These are phyloP conservation scores for Micrastur ruficollis DNA, from an alignment of 2,797 vertebrate genomes.

Conservation along the genomic window DNA sequence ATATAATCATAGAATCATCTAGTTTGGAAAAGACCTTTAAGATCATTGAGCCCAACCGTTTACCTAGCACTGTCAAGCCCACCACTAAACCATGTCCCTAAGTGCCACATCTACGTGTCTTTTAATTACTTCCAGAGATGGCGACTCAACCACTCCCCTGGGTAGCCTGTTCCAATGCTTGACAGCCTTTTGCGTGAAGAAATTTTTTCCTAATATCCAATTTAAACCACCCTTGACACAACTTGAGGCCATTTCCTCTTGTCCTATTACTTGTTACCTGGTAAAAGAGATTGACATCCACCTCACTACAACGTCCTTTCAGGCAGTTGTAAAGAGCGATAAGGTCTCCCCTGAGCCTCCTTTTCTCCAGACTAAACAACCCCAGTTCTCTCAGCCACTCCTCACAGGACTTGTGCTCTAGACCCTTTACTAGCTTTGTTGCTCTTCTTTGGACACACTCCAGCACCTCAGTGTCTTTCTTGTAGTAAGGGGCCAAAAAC, in stretches of 20 bases:
- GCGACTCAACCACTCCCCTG: background rate
- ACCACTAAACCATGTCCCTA: background rate
- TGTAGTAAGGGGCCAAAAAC: background rate
- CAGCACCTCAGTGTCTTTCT: background rate
- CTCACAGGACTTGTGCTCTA: background rate
- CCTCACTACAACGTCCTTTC: background rate
- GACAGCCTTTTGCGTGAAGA: background rate
- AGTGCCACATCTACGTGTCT: background rate
- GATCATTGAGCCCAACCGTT: background rate
- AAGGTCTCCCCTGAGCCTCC: rapidly evolving
- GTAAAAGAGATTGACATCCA: background rate
- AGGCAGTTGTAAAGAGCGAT: background rate
- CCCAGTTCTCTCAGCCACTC: background rate
- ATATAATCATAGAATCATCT: background rate
- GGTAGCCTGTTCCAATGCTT: background rate
- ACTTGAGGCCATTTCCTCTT: background rate
- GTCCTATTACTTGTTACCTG: rapidly evolving
- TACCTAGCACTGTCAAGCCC: background rate
- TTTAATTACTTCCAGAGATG: background rate
- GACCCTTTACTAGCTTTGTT: background rate
- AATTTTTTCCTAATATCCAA: background rate
- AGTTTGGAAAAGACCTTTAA: background rate
- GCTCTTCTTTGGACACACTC: rapidly evolving
- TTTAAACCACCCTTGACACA: background rate
- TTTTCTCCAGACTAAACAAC: background rate